Conservation (phyloP, 1,140 invertebrate genomes). For the Adelges cooleyi region DNA sequence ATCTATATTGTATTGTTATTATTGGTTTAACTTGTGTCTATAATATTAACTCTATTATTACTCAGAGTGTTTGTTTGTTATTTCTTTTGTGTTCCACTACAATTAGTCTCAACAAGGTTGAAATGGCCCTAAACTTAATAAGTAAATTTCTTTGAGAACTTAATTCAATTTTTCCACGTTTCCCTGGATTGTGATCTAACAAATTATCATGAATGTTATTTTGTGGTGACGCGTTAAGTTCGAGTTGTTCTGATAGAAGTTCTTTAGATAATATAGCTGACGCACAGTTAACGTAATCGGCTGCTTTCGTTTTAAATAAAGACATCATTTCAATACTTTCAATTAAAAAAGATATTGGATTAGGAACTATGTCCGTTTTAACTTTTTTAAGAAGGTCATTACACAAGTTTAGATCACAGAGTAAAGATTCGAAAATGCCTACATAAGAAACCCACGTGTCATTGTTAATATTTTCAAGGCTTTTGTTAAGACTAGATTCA, state of each 20-base stretch:
- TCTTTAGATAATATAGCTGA: neutral
- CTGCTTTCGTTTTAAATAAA: conserved; percentile 3
- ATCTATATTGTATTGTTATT: too few relatives aligned
- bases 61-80: too few relatives aligned
- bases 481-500: too few relatives aligned
- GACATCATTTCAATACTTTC: neutral
- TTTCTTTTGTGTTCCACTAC: too few relatives aligned
- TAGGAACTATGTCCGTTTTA: neutral
- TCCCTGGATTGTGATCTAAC: neutral
- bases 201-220: neutral
- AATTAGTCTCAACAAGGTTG: conserved; percentile 1
- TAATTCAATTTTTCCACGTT: neutral
- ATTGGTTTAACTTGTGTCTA: too few relatives aligned
- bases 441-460: too few relatives aligned
- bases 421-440: neutral
- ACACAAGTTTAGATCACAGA: neutral
- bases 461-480: too few relatives aligned
- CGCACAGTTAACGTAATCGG: neutral
- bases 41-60: too few relatives aligned
- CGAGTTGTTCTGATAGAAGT: neutral
- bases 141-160: neutral
- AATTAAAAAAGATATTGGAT: neutral
- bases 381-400: neutral
- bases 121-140: neutral
- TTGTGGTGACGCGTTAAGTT: neutral